phyloP scores from a whole-genome alignment of 2,888 invertebrate species.

The Drosophila mimica region DNA sequence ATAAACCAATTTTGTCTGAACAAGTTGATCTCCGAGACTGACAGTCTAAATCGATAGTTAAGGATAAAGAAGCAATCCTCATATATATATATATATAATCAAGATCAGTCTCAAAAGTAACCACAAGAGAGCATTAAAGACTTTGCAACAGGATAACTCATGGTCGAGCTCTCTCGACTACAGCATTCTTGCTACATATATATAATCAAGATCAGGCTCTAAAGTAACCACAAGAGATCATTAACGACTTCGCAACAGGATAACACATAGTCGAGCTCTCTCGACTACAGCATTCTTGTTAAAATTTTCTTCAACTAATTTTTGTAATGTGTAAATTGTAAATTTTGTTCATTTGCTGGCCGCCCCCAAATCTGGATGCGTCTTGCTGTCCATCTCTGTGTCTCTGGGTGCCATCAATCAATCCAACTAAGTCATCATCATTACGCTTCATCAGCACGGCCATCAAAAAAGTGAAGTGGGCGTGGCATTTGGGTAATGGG shows the following conservation, averaged over 20 bases:
- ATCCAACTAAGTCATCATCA: constrained; percentile 67
- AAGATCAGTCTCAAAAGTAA: background rate
- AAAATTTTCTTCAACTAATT: background rate
- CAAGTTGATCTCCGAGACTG: background rate
- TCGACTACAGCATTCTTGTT: background rate
- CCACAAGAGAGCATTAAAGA: no score
- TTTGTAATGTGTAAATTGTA: constrained; percentile 35
- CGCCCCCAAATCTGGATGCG: background rate
- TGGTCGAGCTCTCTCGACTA: no score
- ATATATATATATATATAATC: background rate
- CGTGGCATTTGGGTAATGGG: constrained; percentile 24
- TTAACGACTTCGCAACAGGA: background rate
- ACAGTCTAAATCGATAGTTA: background rate
- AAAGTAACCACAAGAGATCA: no score
- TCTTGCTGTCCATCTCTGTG: background rate
- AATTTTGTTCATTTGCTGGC: background rate
- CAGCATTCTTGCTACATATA: no score
- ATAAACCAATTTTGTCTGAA: no score
- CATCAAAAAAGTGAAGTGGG: constrained; percentile 33
- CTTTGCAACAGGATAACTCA: no score
- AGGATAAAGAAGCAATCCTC: background rate
- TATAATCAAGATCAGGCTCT: no score
- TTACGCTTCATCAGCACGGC: constrained; percentile 65
- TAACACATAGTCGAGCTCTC: background rate
- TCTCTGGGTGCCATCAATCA: constrained; percentile 58